Base-by-base conservation (phyloP, 2,113 vertebrate genomes). In the Passer montanus region DNA sequence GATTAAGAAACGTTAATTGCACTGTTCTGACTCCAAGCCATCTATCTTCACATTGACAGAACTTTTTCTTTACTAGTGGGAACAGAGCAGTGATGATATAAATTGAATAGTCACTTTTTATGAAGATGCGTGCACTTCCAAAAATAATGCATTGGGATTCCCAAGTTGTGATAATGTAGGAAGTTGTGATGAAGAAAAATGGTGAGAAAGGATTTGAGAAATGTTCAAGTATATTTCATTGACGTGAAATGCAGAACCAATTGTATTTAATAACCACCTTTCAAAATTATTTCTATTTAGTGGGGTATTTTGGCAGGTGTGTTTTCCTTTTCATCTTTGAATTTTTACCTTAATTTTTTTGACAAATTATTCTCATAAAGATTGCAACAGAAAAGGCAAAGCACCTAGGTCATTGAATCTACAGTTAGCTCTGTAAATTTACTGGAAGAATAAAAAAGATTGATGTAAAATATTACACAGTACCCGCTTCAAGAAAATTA, bases 381-480 rank as follows among this genome's bases (percentile, higher is more conserved):
- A 47, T 58, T 90, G 50, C 39, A 59, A 82, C 93, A 91, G 78
- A 97, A 97, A 95, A 96, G 35, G 62, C 50, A 96, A 89, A 96
- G 59, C 39, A 93, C 53, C 64, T 73, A 92, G 66, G 81, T 94
- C 91, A 94, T 66, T 27, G 80, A 93, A 95, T 87, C 83, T 56
- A 39, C 86, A 98, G 92, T 93, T 95, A 97, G 59, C 60, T 94
- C 44, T 1, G 1, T 90, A 97, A 94, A 96, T 89, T 92, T 91
- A 24, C 43, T 88, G 63, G 50, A 94, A 90, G 89, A 96, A 94
- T 82, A 87, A 33, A 87, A 74, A 92, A 93, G 87, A 94, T 85
- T 93, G 55, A 96, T 95, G 58, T 76, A 91, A 97, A 94, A 80
- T 79, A 43, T 95, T 79, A 30, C 60, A 82, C 23, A 47, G 87